These are phyloP conservation scores for Eulithis testata DNA, from an alignment of 2,888 invertebrate genomes.

Conservation along the genomic window DNA sequence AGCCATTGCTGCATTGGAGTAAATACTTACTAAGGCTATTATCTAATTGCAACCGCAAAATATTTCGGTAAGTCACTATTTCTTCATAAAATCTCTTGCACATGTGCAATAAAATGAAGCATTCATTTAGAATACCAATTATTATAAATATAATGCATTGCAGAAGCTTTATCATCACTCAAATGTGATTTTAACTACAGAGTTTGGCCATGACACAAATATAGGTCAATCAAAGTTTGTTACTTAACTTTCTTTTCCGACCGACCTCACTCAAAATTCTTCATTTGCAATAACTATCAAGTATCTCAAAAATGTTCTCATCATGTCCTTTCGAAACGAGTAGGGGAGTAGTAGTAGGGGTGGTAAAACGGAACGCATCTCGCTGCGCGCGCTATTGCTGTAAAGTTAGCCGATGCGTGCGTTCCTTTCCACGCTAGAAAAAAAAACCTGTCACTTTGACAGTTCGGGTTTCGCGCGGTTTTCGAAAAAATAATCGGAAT, in stretches of 20 bases:
- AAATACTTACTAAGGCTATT: not conserved
- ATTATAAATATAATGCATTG: constrained; percentile 35
- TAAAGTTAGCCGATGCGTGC: constrained; percentile 65
- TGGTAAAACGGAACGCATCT: constrained; percentile 76
- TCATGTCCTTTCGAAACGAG: constrained; percentile 80
- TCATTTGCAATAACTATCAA: constrained; percentile 65
- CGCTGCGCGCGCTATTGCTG: constrained; percentile 69
- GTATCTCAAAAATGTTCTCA: constrained; percentile 47
- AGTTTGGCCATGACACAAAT: constrained; percentile 42
- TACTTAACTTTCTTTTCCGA: constrained; percentile 40
- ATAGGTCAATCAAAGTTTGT: constrained; percentile 41
- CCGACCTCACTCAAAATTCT: constrained; percentile 49
- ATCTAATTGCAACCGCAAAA: constrained; percentile 10
- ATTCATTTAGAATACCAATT: constrained; percentile 30
- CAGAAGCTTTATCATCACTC: constrained; percentile 30
- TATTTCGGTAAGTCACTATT: constrained; percentile 17
- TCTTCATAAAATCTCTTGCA: constrained; percentile 18
- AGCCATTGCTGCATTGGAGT: too few relatives aligned
- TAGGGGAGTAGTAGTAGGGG: constrained; percentile 78
- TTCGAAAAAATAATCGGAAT: constrained; percentile 21
- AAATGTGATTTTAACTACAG: constrained; percentile 39
- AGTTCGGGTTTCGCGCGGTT: constrained; percentile 48
- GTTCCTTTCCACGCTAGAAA: constrained; percentile 58
- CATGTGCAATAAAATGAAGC: constrained; percentile 28
- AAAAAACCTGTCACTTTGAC: constrained; percentile 49